These are phyloP conservation scores for Pogonognathellus flavescens DNA, from an alignment of 1,140 invertebrate genomes.

Conservation along the genomic window DNA sequence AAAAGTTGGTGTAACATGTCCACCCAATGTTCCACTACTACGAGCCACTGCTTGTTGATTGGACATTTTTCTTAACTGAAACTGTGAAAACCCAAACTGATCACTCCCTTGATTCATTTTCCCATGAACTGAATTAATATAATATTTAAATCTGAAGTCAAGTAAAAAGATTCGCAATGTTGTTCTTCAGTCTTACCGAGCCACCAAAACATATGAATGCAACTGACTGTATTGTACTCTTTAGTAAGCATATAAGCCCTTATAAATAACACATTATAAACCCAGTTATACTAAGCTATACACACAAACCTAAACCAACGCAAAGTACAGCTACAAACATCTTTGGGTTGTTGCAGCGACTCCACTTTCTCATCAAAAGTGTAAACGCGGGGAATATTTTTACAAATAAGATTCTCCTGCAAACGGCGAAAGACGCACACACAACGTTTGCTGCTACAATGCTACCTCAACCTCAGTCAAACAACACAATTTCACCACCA, in stretches of 20 bases:
- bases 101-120: conserved; percentile 43
- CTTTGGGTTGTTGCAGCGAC: too few species aligned
- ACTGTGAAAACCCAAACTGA: conserved; percentile 34
- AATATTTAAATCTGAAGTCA: conserved; percentile 25
- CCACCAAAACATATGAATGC: conserved; percentile 33
- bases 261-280: too few species aligned
- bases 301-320: too few species aligned
- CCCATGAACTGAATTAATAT: conserved; percentile 22
- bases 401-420: too few species aligned
- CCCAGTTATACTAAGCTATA: too few species aligned
- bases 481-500: too few species aligned
- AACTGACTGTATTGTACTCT: background rate
- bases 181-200: conserved; percentile 12
- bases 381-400: too few species aligned
- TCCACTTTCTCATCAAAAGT: too few species aligned
- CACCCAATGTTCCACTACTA: conserved; percentile 57
- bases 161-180: conserved; percentile 23
- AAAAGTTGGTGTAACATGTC: conserved; percentile 65
- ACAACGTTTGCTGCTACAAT: too few species aligned
- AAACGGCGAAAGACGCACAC: too few species aligned
- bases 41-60: conserved; percentile 48
- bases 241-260: background rate
- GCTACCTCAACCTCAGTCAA: too few species aligned
- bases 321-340: too few species aligned
- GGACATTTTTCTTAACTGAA: background rate